phyloP scores from a whole-genome alignment of 2,797 vertebrate species.

The Microctenopoma lineatum region DNA sequence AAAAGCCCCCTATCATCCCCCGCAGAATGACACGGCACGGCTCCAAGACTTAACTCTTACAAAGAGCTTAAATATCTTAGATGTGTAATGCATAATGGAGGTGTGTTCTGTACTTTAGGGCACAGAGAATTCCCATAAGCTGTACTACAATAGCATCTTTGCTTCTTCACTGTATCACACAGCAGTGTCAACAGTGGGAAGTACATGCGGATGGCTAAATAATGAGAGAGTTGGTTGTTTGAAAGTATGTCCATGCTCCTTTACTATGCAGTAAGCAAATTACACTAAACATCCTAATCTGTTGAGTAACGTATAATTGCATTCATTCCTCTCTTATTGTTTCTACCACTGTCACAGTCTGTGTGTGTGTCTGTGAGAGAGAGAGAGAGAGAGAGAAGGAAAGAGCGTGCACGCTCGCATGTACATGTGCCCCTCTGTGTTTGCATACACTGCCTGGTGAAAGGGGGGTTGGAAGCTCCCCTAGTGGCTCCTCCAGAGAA shows the following conservation, averaged over 20 bases:
- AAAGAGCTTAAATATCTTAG: slow-evolving; percentile 87
- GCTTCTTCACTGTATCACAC: slow-evolving; percentile 46
- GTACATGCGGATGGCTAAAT: slow-evolving; percentile 28
- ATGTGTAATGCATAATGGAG: slow-evolving; percentile 85
- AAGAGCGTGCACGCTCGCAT: not conserved
- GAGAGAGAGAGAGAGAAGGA: not conserved
- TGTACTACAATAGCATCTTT: slow-evolving; percentile 63
- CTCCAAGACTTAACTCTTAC: slow-evolving; percentile 82
- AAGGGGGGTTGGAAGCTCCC: slow-evolving; percentile 78
- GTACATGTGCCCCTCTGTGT: slow-evolving; percentile 27
- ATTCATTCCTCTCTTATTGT: slow-evolving; percentile 22
- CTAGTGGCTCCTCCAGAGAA: slow-evolving; percentile 80
- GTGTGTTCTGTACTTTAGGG: slow-evolving; percentile 77
- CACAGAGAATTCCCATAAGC: slow-evolving; percentile 67
- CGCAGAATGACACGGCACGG: slow-evolving; percentile 82
- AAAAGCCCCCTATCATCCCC: slow-evolving; percentile 83
- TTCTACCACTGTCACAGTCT: slow-evolving; percentile 4
- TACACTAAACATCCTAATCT: slow-evolving; percentile 23
- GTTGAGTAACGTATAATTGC: slow-evolving; percentile 18
- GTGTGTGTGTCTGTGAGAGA: slow-evolving; percentile 17
- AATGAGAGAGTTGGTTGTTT: slow-evolving; percentile 20
- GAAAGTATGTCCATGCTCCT: not conserved
- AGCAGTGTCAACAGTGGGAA: slow-evolving; percentile 42
- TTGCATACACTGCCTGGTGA: slow-evolving; percentile 54
- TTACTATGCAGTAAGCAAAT: slow-evolving; percentile 12